Evolutionary conservation across 2,113 vertebrate genomes (phyloP), one percentile per base, ranked within the genome.

Genomic region (Nycticryphes semicollaris): DNA sequence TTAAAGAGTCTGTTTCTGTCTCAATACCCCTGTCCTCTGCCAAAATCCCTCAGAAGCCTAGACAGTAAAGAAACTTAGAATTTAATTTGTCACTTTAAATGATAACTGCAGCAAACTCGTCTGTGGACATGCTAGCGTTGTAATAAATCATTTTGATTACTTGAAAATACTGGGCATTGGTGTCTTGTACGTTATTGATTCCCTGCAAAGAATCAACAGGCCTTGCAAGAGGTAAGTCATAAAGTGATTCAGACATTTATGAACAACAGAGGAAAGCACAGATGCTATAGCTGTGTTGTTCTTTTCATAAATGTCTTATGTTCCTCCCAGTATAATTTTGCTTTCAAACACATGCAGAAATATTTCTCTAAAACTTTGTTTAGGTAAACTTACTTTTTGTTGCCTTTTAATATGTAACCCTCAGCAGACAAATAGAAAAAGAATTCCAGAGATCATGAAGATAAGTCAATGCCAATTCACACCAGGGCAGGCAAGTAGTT

Each of bases 401-500:
- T 96, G 62, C 83, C 60, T 89, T 91, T 93, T 92, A 93, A 95
- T 8, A 3, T 64, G 63, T 83, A 93, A 48, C 63, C 28, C 50
- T 87, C 16, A 41, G 39, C 75, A 60, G 41, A 82, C 90, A 31
- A 13, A 23, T 85, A 84, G 39, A 84, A 60, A 97, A 97, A 82
- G 6, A 83, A 60, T 92, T 90, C 67, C 67, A 92, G 30, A 75
- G 51, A 93, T 73, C 84, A 12, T 22, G 33, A 88, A 72, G 82
- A 87, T 84, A 90, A 94, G 79, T 93, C 77, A 94, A 14, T 75
- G 54, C 24, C 57, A 85, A n/a, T 90, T 94, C 51, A 37, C 94
- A 69, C 84, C 84, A 93, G 86, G 45, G 47, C 59, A 77, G 39
- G 79, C 87, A 92, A 96, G 89, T 78, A 91, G 56, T 94, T 94